Evolutionary conservation across 2,113 vertebrate genomes (phyloP).

Genomic region (Elachura formosa): DNA sequence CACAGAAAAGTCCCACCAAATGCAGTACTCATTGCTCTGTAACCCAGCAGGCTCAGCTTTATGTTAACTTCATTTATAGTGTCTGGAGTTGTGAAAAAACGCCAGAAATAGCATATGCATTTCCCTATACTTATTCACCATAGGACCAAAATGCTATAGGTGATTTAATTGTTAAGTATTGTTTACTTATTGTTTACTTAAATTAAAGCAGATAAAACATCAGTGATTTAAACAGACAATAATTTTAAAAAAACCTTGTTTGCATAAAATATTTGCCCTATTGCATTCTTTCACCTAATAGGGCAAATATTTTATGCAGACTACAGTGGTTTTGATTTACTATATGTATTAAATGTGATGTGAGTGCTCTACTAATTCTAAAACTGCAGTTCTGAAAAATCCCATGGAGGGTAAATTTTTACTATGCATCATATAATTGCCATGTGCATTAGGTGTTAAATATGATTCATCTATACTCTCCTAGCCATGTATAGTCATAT

Average conservation of each 20-base stretch:
- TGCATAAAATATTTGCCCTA: too few species aligned
- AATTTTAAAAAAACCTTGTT: background rate
- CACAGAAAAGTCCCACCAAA: background rate
- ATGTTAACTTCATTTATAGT: background rate
- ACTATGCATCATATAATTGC: background rate
- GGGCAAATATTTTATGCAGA: background rate
- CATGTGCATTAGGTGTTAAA: background rate
- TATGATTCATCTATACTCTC: background rate
- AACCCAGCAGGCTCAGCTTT: background rate
- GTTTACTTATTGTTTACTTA: background rate
- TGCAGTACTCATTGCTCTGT: background rate
- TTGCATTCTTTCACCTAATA: background rate
- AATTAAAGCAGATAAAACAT: background rate
- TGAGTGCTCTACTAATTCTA: background rate
- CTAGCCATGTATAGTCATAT: background rate
- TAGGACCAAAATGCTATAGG: background rate
- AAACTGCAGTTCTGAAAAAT: background rate
- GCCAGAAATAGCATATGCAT: background rate
- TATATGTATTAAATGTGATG: background rate
- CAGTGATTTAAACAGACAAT: background rate
- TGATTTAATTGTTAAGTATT: background rate
- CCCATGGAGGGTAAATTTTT: background rate
- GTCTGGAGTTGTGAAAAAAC: background rate
- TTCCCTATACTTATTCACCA: background rate
- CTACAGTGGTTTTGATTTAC: background rate